phyloP scores from a whole-genome alignment of 2,888 invertebrate genomes.

The Pammene aurita region DNA sequence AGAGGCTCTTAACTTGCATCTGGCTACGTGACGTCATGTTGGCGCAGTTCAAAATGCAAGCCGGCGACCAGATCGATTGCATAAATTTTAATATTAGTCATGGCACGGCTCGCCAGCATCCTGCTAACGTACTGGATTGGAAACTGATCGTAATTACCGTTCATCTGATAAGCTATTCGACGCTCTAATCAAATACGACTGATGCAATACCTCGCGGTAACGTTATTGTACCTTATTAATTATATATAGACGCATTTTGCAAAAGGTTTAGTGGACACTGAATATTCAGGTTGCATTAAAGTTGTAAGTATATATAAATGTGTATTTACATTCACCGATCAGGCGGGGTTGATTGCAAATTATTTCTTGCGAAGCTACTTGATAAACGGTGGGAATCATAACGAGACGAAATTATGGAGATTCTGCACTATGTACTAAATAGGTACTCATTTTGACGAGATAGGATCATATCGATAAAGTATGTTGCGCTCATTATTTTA shows the following conservation, averaged over 20 bases:
- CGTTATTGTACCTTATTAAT: constrained; percentile 30
- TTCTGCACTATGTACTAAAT: too few relatives aligned
- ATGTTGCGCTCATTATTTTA: too few relatives aligned
- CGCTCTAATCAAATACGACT: constrained; percentile 52
- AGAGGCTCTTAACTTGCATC: constrained; percentile 57
- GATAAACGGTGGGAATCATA: too few relatives aligned
- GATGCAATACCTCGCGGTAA: constrained; percentile 31
- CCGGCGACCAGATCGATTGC: constrained; percentile 65
- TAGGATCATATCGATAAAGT: too few relatives aligned
- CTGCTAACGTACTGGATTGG: constrained; percentile 44
- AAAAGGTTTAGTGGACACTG: not conserved
- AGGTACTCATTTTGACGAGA: too few relatives aligned
- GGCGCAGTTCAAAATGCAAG: constrained; percentile 56
- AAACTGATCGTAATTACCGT: constrained; percentile 59
- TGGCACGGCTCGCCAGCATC: constrained; percentile 42
- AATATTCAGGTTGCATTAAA: constrained; percentile 1
- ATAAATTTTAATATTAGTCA: constrained; percentile 67
- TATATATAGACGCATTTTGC: constrained; percentile 10
- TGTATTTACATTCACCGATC: not conserved
- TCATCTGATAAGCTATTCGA: constrained; percentile 62
- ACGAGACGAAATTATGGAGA: too few relatives aligned
- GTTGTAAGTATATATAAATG: not conserved
- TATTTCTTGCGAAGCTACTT: too few relatives aligned
- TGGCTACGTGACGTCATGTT: constrained; percentile 55
- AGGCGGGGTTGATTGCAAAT: too few relatives aligned